These are phyloP conservation scores for Aphelenchoides avenae DNA, from an alignment of 1,140 invertebrate genomes.

Conservation along the genomic window DNA sequence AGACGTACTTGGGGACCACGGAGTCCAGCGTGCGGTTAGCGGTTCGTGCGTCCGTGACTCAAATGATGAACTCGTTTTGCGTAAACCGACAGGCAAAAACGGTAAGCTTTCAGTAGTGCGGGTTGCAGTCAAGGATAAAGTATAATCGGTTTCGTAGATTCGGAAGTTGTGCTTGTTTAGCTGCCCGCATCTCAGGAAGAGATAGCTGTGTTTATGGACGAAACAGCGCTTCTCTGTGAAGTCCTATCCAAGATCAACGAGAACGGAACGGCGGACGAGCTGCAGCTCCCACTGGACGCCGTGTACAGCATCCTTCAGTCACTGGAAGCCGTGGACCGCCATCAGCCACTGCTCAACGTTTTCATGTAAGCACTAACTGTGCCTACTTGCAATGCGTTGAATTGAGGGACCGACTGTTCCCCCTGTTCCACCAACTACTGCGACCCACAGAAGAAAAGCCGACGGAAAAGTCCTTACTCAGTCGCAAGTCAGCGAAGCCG, in stretches of 20 bases:
- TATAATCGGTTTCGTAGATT: slow-evolving; percentile 7
- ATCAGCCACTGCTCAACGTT: too few species aligned
- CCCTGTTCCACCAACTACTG: too few species aligned
- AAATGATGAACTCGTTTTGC: slow-evolving; percentile 32
- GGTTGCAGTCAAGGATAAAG: slow-evolving; percentile 2
- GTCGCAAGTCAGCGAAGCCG: slow-evolving; percentile 5
- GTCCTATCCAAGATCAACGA: slow-evolving; percentile 5
- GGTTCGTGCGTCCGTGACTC: slow-evolving; percentile 25
- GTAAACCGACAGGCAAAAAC: slow-evolving; percentile 22
- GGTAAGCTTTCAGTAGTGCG: slow-evolving; percentile 8
- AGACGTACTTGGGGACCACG: slow-evolving; percentile 14
- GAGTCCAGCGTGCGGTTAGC: slow-evolving; percentile 20
- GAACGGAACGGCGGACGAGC: slow-evolving; percentile 13
- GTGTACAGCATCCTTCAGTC: slow-evolving; percentile 8
- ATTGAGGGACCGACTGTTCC: too few species aligned
- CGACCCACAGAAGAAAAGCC: too few species aligned
- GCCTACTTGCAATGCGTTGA: too few species aligned
- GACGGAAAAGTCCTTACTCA: slow-evolving; percentile 14
- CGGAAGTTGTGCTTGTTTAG: neutral
- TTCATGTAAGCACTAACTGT: too few species aligned
- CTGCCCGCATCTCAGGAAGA: slow-evolving; percentile 12
- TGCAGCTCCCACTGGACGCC: slow-evolving; percentile 25
- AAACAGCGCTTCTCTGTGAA: slow-evolving; percentile 17
- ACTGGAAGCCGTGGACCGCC: slow-evolving; percentile 1
- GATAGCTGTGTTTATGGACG: slow-evolving; percentile 28